Conservation (phyloP, 2,888 invertebrate species). For the Drosophila borealis region DNA sequence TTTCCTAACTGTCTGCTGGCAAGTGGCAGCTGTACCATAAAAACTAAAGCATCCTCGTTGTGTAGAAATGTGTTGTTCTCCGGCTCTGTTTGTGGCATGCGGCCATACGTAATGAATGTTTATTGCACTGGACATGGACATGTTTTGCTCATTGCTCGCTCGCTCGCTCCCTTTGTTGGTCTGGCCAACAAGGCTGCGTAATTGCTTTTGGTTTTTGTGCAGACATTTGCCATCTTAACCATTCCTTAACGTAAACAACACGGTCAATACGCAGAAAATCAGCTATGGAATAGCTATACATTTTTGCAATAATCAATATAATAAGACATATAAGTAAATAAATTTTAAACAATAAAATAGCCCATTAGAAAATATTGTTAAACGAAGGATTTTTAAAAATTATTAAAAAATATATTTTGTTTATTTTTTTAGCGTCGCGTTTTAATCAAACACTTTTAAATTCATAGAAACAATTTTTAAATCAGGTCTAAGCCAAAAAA, state of each 20-base stretch:
- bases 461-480: too few species aligned
- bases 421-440: too few species aligned
- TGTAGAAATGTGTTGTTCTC: slow-evolving; percentile 39
- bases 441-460: too few species aligned
- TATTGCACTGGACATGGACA: slow-evolving; percentile 79
- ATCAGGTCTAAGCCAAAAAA: too few species aligned
- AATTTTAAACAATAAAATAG: too few species aligned
- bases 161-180: slow-evolving; percentile 55
- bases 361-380: too few species aligned
- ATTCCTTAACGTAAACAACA: slow-evolving; percentile 36
- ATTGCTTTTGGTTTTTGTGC: slow-evolving; percentile 68
- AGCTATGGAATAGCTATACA: too few species aligned
- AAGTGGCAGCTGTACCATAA: slow-evolving; percentile 78
- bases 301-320: too few species aligned
- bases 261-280: slow-evolving; percentile 5
- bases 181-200: slow-evolving; percentile 67
- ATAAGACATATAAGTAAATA: too few species aligned
- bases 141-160: slow-evolving; percentile 62
- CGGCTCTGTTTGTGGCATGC: slow-evolving; percentile 76
- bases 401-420: too few species aligned
- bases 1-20: slow-evolving; percentile 70
- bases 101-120: slow-evolving; percentile 78
- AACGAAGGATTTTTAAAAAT: too few species aligned
- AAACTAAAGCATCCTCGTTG: slow-evolving; percentile 57
- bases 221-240: slow-evolving; percentile 45